phyloP scores from a whole-genome alignment of 2,888 invertebrate genomes.

The Ptycholaimellus sp. region DNA sequence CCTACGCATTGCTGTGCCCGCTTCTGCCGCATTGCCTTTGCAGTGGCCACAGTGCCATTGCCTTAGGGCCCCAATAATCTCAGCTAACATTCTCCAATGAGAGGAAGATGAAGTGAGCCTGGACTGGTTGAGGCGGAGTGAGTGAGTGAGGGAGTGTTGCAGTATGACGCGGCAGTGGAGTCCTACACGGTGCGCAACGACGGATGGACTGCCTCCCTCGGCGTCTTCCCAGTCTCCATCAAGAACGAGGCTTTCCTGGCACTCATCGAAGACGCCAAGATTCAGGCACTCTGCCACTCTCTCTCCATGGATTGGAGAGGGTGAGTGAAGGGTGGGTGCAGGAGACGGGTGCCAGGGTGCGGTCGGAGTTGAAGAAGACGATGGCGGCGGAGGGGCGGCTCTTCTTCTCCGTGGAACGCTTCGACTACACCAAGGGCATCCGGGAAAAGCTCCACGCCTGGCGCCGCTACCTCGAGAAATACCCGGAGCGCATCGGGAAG shows the following conservation, averaged over 20 bases:
- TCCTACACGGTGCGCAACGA: slow-evolving; percentile 15
- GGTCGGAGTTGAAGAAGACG: too few relatives aligned
- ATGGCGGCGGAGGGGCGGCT: slow-evolving; percentile 11
- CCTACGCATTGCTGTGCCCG: too few relatives aligned
- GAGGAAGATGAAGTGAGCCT: too few relatives aligned
- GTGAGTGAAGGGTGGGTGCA: too few relatives aligned
- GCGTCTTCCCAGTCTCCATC: slow-evolving; percentile 24
- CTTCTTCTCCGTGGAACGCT: slow-evolving; percentile 24
- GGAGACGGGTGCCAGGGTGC: too few relatives aligned
- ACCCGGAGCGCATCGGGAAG: slow-evolving; percentile 23
- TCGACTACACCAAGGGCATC: slow-evolving; percentile 25
- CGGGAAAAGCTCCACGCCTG: slow-evolving; percentile 20
- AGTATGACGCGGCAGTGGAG: slow-evolving; percentile 15
- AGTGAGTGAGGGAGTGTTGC: background rate
- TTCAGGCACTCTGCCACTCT: too few relatives aligned
- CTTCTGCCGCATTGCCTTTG: too few relatives aligned
- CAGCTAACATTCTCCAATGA: too few relatives aligned
- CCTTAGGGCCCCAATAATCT: too few relatives aligned
- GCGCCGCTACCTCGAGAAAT: slow-evolving; percentile 6
- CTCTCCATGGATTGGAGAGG: background rate
- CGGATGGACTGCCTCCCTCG: slow-evolving; percentile 22
- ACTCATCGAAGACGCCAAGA: too few relatives aligned
- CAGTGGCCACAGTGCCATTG: too few relatives aligned
- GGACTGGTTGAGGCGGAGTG: too few relatives aligned
- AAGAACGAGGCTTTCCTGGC: slow-evolving; percentile 25